Evolutionary conservation across 2,888 invertebrate genomes (phyloP).

Genomic region (Lasioglossum figueresi): DNA sequence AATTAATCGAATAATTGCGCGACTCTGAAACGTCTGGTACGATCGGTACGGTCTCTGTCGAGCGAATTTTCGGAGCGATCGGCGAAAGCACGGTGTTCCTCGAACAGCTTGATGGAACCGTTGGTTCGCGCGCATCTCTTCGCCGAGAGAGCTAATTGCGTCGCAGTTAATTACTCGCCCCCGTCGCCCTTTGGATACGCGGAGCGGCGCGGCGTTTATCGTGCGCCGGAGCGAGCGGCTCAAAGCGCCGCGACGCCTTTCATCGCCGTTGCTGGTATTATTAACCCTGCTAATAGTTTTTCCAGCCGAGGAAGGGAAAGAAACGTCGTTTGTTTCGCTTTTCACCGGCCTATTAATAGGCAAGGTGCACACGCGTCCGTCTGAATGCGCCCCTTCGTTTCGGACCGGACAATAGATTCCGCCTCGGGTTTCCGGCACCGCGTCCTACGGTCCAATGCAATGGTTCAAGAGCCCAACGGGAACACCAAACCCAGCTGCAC

Average conservation of each 20-base stretch:
- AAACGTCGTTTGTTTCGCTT: constrained; percentile 15
- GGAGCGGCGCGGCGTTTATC: constrained; percentile 38
- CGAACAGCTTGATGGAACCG: not conserved
- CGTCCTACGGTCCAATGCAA: too few relatives aligned
- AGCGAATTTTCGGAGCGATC: constrained; percentile 1
- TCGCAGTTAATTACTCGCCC: constrained; percentile 59
- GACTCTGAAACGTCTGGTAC: not conserved
- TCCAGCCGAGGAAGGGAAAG: not conserved
- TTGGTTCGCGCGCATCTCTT: constrained; percentile 1
- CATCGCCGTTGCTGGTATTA: constrained; percentile 44
- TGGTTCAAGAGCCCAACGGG: not conserved
- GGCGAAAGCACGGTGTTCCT: not conserved
- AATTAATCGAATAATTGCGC: not conserved
- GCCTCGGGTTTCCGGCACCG: not conserved
- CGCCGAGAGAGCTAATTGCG: constrained; percentile 58
- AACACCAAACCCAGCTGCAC: not conserved
- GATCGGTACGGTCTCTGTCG: not conserved
- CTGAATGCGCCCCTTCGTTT: constrained; percentile 8
- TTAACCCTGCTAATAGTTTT: constrained; percentile 48
- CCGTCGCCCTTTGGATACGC: constrained; percentile 25
- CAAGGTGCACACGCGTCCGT: constrained; percentile 4
- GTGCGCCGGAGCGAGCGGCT: constrained; percentile 40
- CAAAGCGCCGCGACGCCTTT: constrained; percentile 43
- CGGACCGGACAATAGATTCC: not conserved
- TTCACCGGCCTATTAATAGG: constrained; percentile 10